Evolutionary conservation across 2,113 vertebrate species (phyloP).

Genomic region (Campylomormyrus tamandua): DNA sequence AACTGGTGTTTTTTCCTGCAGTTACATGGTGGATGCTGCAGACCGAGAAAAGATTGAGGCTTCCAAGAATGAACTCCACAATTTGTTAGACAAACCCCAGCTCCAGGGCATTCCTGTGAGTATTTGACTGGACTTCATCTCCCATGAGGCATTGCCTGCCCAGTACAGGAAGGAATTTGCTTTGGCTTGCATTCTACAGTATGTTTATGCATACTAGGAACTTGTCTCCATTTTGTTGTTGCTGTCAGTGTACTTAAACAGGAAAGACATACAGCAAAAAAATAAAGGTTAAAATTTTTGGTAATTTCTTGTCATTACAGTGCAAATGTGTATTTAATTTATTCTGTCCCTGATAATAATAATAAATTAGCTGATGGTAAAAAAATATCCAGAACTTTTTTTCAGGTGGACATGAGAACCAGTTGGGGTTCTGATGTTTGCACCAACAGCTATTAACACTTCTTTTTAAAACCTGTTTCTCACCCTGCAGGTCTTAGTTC

Average conservation of each 20-base stretch:
- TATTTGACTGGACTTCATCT: conserved; percentile 5
- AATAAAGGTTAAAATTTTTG: not conserved
- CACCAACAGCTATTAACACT: too few relatives aligned
- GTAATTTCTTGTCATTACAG: not conserved
- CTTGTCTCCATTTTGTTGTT: too few relatives aligned
- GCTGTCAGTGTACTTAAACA: not conserved
- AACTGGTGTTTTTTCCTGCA: conserved; percentile 37
- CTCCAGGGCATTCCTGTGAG: conserved; percentile 83
- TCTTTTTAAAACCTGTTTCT: not conserved
- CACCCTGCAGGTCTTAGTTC: conserved; percentile 69
- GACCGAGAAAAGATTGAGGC: conserved; percentile 86
- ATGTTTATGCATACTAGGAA: too few relatives aligned
- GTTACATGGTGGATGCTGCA: conserved; percentile 85
- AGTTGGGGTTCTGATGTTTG: not conserved
- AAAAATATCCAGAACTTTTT: not conserved
- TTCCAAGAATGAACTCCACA: conserved; percentile 84
- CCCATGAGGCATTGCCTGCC: not conserved
- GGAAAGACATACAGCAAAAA: too few relatives aligned
- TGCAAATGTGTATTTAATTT: not conserved
- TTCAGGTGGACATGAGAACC: not conserved
- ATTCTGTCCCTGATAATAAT: not conserved
- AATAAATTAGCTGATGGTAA: not conserved
- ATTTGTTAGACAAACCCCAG: conserved; percentile 79
- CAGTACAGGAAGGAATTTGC: not conserved
- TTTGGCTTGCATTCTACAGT: not conserved